These are phyloP conservation scores for Chalcis sispes DNA, from an alignment of 2,888 invertebrate genomes.

Conservation along the genomic window DNA sequence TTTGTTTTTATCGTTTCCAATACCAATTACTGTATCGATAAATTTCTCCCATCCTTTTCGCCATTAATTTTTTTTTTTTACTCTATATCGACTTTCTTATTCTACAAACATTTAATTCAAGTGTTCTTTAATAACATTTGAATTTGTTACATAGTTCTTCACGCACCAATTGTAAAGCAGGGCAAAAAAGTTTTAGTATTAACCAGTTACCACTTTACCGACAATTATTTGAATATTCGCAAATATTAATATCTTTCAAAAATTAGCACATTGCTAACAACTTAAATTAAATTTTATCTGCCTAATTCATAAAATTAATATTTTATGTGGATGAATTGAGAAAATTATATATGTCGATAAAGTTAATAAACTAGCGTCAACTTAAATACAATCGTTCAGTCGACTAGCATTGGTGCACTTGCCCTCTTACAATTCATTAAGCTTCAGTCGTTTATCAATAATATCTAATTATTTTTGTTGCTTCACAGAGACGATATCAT, in stretches of 20 bases:
- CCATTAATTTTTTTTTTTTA: conserved; percentile 3
- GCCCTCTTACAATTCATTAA: conserved; percentile 50
- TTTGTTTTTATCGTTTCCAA: neutral
- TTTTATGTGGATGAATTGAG: neutral
- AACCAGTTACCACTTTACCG: conserved; percentile 4
- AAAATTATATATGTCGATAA: neutral
- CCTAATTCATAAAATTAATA: neutral
- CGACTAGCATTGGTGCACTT: conserved; percentile 61
- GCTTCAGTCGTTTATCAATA: conserved; percentile 47
- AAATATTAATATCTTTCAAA: neutral
- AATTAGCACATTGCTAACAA: neutral
- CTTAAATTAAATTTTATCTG: neutral
- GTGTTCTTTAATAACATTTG: conserved; percentile 3
- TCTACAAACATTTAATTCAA: conserved; percentile 28
- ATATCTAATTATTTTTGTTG: conserved; percentile 1
- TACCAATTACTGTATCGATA: neutral
- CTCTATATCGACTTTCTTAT: conserved; percentile 16
- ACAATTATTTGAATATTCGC: neutral
- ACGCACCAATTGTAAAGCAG: neutral
- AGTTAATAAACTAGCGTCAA: conserved; percentile 12
- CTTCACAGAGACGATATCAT: neutral
- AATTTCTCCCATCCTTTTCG: conserved; percentile 38
- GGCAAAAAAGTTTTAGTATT: neutral
- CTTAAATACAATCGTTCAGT: conserved; percentile 55
- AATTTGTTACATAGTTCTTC: neutral